Evolutionary conservation across 1,140 invertebrate genomes (phyloP), one percentile per base, ranked within the genome.

Genomic region (Temnothorax nylanderi): DNA sequence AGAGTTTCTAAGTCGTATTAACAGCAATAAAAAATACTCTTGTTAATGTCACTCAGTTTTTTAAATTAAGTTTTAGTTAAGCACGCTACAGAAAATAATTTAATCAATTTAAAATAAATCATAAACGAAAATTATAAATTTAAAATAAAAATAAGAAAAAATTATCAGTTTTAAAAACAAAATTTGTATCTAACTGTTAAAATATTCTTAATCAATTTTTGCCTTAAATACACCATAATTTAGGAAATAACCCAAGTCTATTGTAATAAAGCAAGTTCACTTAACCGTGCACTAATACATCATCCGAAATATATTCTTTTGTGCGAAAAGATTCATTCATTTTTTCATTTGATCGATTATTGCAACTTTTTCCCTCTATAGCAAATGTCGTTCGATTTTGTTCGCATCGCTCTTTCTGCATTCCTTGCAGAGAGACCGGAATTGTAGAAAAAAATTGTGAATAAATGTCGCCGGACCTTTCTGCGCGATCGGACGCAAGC

Each of bases 391-490:
- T 76, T 85, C 41, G 69, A 81, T 76, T 80, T 76, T 41, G 65
- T 72, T 71, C 60, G 72, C 5, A 16, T 72, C 34, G 54, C 26
- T 64, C 74, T 62, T 54, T 41, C 49, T 47, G 34, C 51, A 47
- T 58, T 21, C 32, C 49, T 72, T 44, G 41, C 13, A 56, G 37
- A 16, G 11, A 58, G 84, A 74, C 44, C 81, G 88, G 86, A 91
- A 84, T 16, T 13, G 41, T 10, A 60, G 65, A 26, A 88, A 86
- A 85, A 60, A 62, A 64, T 69, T 51, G 26, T 34, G 85, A 89
- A 88, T 81, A 91, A 91, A 89, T 87, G 87, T 85, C 80, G 51
- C 56, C 32, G 65, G 65, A 77, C 76, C 41, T 85, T 82, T 65
- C 62, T 65, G 62, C 49, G 58, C 56, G 71, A 51, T 85, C 56